These are phyloP conservation scores for Poicephalus gulielmi DNA, from an alignment of 2,113 vertebrate genomes.

Conservation along the genomic window DNA sequence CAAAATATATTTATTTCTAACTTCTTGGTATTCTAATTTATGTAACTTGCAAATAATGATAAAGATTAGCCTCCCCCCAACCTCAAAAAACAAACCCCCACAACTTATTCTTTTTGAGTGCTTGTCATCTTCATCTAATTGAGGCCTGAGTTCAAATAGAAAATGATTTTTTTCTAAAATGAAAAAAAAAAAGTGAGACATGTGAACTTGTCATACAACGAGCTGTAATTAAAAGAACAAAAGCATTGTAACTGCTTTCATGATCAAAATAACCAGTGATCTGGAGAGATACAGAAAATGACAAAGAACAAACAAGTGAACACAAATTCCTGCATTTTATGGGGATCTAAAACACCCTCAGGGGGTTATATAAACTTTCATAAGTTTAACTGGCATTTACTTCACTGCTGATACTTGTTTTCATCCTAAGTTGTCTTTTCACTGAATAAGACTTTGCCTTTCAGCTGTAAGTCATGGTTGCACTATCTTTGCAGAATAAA, in stretches of 20 bases:
- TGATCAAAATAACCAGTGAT: background rate
- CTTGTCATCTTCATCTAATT: background rate
- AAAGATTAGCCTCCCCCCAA: background rate
- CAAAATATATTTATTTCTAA: background rate
- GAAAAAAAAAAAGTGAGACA: background rate
- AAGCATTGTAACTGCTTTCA: background rate
- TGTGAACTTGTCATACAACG: background rate
- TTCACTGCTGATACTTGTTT: constrained; percentile 27
- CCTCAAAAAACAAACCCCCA: rapidly evolving
- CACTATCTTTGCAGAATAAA: background rate
- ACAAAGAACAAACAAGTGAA: background rate
- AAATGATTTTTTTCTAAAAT: background rate
- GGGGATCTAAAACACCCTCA: background rate
- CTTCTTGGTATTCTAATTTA: background rate
- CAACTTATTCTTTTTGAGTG: background rate
- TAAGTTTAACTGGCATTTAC: background rate
- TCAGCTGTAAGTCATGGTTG: background rate
- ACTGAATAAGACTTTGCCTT: constrained; percentile 18
- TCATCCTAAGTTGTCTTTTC: constrained; percentile 16
- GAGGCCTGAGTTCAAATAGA: background rate
- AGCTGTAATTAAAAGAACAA: background rate
- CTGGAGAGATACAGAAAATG: background rate
- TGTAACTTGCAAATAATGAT: background rate
- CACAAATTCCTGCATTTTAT: background rate
- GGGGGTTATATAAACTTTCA: background rate